These are phyloP conservation scores for Psephotus haematonotus DNA, from an alignment of 2,113 vertebrate species.

Conservation along the genomic window DNA sequence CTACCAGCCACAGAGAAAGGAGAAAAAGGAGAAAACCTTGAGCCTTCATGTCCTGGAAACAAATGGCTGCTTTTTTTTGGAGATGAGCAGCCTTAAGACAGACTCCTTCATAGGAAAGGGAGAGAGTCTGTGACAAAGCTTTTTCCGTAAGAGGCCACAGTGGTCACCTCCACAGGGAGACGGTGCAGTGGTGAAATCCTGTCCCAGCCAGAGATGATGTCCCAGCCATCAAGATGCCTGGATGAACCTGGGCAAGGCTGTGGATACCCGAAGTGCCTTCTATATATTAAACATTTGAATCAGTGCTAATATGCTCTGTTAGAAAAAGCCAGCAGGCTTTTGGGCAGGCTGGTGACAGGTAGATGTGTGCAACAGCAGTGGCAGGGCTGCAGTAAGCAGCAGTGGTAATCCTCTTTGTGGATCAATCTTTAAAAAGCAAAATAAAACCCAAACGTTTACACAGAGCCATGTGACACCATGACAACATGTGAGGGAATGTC, in stretches of 20 bases:
- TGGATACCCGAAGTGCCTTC: background rate
- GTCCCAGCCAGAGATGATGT: background rate
- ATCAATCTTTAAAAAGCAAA: slow-evolving; percentile 15
- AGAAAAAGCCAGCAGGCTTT: background rate
- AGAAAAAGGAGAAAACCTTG: background rate
- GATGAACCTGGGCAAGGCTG: background rate
- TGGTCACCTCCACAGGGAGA: background rate
- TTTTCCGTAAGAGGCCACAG: background rate
- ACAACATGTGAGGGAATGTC: background rate
- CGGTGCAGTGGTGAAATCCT: background rate
- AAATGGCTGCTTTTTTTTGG: background rate
- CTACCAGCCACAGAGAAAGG: background rate
- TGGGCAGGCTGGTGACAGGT: background rate
- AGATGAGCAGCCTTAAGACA: background rate
- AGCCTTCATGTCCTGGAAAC: background rate
- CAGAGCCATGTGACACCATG: background rate
- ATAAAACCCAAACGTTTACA: background rate
- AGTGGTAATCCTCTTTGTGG: slow-evolving; percentile 8
- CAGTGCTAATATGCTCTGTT: background rate
- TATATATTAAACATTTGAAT: background rate
- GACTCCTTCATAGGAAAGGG: background rate
- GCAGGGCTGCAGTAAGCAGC: background rate
- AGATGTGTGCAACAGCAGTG: background rate
- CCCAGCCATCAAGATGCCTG: background rate
- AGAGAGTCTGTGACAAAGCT: background rate